Evolutionary conservation across 2,113 vertebrate genomes (phyloP).

Genomic region (Meleagris gallopavo): DNA sequence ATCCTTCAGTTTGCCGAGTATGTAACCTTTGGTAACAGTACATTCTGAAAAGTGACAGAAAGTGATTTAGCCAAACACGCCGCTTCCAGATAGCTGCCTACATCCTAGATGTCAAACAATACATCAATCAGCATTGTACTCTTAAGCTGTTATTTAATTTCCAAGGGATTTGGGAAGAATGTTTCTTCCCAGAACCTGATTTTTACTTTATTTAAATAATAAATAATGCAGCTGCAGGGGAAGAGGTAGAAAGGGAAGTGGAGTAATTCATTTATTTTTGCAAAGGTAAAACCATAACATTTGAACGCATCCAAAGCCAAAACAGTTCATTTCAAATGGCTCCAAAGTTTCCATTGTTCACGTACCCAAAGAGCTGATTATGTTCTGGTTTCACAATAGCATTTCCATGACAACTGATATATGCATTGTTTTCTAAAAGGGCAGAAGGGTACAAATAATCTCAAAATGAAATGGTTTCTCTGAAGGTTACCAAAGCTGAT

Average conservation of each 20-base stretch:
- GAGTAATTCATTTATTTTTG: background rate
- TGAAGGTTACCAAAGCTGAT: background rate
- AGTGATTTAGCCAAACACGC: background rate
- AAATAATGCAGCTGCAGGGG: background rate
- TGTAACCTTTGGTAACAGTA: background rate
- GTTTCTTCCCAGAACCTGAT: background rate
- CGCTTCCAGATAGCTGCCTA: slow-evolving; percentile 7
- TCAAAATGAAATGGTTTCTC: background rate
- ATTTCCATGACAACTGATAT: background rate
- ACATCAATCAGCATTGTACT: background rate
- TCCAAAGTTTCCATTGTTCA: background rate
- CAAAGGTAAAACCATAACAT: background rate
- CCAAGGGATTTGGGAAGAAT: fast-evolving
- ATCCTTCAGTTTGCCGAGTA: background rate
- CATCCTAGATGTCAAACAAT: background rate
- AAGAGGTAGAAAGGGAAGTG: background rate
- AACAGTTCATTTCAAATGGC: background rate
- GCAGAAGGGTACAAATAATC: background rate
- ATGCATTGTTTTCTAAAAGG: background rate
- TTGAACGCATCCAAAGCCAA: background rate
- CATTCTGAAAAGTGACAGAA: background rate
- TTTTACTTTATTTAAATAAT: background rate
- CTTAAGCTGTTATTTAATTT: background rate
- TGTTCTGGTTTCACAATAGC: background rate
- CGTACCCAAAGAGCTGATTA: background rate